These are phyloP conservation scores for Leptopilina clavipes DNA, from an alignment of 1,140 invertebrate species.

Conservation along the genomic window DNA sequence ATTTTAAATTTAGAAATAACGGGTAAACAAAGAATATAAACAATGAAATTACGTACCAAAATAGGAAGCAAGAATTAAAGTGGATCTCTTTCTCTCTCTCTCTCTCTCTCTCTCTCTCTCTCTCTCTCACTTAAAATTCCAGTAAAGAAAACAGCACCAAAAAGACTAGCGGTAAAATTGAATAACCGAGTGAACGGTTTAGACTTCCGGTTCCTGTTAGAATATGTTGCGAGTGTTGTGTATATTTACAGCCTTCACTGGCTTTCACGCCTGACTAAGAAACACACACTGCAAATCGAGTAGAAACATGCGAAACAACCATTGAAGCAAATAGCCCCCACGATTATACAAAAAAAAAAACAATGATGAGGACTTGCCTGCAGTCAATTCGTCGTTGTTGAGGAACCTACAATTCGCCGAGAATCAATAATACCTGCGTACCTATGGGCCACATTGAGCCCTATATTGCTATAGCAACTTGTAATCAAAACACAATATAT, in stretches of 20 bases:
- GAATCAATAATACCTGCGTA: conserved; percentile 33
- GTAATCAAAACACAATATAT: conserved; percentile 56
- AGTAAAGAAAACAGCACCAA: not conserved
- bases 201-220: conserved; percentile 31
- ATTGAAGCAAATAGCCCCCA: conserved; percentile 6
- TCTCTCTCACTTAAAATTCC: conserved; percentile 11
- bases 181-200: conserved; percentile 5
- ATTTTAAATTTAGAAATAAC: too few relatives aligned
- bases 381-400: conserved; percentile 10
- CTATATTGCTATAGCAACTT: conserved; percentile 63
- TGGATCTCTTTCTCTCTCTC: too few relatives aligned
- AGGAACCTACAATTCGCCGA: conserved; percentile 25
- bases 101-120: not conserved
- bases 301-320: conserved; percentile 29
- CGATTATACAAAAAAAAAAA: too few relatives aligned
- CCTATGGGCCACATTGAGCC: conserved; percentile 21
- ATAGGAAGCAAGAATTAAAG: not conserved
- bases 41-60: too few relatives aligned
- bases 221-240: not conserved
- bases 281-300: not conserved
- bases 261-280: not conserved
- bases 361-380: not conserved
- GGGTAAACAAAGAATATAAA: too few relatives aligned
- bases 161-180: conserved; percentile 29
- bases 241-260: not conserved